Evolutionary conservation across 1,140 invertebrate genomes (phyloP), one percentile per base, ranked within the genome.

Genomic region (Holotrichia oblita): DNA sequence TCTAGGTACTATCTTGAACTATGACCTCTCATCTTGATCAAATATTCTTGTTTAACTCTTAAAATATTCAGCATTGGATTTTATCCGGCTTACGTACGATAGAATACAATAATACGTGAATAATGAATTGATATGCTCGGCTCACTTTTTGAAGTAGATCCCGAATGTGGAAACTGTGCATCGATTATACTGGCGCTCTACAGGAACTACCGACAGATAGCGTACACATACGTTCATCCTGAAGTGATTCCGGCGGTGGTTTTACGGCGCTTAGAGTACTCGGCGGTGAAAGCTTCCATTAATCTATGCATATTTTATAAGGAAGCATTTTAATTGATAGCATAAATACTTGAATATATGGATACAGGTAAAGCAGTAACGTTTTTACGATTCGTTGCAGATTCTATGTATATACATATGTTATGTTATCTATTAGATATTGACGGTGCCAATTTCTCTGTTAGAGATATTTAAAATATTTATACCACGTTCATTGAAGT

Each of bases 281-380:
- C 48, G 12, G 17, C 48, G 48, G 48, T 17, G 48, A 55, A 55
- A n/a, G 48, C 48, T n/a, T 55, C 48, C 48, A 55, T 55, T 55
- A 55, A 55, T 6, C 14, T 0, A 17, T 55, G n/a, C 48, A 55
- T 17, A 55, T 17, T 55, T 55, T 55, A 55, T 55, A 17, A 17
- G 48, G n/a, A n/a, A 17, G n/a, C 14, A 55, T 55, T 55, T 34
- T 55, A 55, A 55, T 55, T 55, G 14, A 17, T n/a, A 17, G 48
- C 48, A 55, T 55, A 55, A 55, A 17, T 17, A 55, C 48, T 10
- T 14, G 12, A 55, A 34, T 34, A 4, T 34, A 34, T 34, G 27
- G 27, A 34, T 34, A 34, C 27, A 34, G 27, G 1, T 34, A 34
- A 4, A 34, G 27, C 27, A 34, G 27, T 34, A 34, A 2, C 27